Evolutionary conservation across 2,888 invertebrate species (phyloP).

Genomic region (Ceriagrion tenellum): DNA sequence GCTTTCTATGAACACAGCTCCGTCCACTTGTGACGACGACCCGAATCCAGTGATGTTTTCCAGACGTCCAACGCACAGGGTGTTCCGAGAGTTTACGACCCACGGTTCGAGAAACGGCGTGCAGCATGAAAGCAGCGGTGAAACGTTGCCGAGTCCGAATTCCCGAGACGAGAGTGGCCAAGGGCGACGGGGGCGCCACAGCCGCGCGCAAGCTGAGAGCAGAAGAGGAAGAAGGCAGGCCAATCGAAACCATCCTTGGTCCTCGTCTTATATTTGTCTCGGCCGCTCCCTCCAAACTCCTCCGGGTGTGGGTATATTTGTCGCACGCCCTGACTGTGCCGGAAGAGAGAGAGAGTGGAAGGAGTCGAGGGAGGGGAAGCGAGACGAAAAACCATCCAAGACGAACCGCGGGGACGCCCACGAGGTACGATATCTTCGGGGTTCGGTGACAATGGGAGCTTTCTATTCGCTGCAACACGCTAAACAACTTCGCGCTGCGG

Average conservation of each 20-base stretch:
- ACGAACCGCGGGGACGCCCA: neutral
- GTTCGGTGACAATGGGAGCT: too few relatives aligned
- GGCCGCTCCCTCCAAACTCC: constrained; percentile 3
- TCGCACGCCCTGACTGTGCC: neutral
- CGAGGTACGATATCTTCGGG: too few relatives aligned
- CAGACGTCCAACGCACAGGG: too few relatives aligned
- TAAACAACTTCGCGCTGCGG: too few relatives aligned
- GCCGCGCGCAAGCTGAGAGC: neutral
- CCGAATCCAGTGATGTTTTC: too few relatives aligned
- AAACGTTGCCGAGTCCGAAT: neutral
- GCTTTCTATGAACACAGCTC: too few relatives aligned
- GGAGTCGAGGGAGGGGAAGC: neutral
- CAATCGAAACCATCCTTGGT: constrained; percentile 14
- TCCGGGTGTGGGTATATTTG: constrained; percentile 1
- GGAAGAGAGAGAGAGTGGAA: neutral
- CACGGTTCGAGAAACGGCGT: neutral
- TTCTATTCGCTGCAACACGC: too few relatives aligned
- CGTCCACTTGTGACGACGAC: too few relatives aligned
- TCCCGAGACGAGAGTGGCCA: neutral
- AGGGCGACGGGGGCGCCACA: neutral
- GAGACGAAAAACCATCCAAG: neutral
- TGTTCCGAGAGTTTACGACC: neutral
- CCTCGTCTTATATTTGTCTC: constrained; percentile 32
- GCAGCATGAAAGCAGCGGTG: neutral
- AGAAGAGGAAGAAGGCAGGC: neutral